Conservation (phyloP, 2,113 vertebrate species). For the Eulemur macaco region DNA sequence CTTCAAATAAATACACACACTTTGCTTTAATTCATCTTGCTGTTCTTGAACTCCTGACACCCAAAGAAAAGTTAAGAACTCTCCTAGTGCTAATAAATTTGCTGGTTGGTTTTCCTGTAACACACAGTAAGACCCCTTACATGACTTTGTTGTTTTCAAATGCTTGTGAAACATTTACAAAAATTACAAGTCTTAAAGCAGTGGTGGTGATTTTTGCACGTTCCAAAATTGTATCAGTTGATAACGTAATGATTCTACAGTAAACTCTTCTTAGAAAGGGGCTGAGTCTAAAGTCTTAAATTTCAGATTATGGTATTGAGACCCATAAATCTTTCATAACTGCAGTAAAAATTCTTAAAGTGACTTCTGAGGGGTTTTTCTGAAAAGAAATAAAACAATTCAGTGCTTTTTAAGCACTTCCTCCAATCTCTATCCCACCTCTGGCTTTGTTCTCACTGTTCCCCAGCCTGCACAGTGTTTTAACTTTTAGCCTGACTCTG, state of each 20-base stretch:
- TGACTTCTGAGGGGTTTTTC: background rate
- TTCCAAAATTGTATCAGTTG: background rate
- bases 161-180: background rate
- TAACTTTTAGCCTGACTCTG: background rate
- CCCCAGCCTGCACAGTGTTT: background rate
- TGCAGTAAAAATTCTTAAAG: background rate
- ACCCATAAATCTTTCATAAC: background rate
- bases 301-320: background rate
- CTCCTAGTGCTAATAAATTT: background rate
- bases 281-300: background rate
- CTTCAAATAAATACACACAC: background rate
- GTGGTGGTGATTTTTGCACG: background rate
- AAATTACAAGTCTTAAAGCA: background rate
- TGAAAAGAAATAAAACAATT: background rate
- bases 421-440: background rate
- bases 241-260: background rate
- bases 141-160: background rate
- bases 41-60: background rate
- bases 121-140: background rate
- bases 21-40: background rate
- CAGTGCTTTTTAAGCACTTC: background rate
- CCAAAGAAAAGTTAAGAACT: background rate
- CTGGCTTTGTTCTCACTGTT: background rate
- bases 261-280: background rate
- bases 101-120: background rate